phyloP scores from a whole-genome alignment of 2,113 vertebrate species.

The Toxotes jaculatrix region DNA sequence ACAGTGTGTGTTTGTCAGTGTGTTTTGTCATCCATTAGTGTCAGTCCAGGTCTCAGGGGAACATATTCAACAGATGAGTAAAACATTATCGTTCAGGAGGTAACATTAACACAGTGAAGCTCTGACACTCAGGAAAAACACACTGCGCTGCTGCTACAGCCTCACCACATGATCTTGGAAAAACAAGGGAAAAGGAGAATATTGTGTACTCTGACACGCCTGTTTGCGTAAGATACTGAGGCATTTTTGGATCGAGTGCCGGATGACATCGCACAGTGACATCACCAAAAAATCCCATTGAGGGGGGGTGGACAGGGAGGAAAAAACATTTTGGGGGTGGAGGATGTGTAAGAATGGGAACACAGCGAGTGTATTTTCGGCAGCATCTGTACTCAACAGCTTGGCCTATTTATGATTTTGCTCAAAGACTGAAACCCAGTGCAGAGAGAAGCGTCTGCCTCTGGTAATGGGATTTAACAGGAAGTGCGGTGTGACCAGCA shows the following conservation, averaged over 20 bases:
- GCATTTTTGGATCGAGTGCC: slow-evolving; percentile 40
- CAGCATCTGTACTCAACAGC: slow-evolving; percentile 71
- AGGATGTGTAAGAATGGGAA: slow-evolving; percentile 53
- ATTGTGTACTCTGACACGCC: slow-evolving; percentile 35
- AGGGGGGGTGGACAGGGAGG: background rate
- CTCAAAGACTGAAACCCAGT: slow-evolving; percentile 39
- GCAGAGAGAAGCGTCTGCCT: slow-evolving; percentile 49
- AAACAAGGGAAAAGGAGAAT: slow-evolving; percentile 4
- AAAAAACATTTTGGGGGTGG: slow-evolving; percentile 31
- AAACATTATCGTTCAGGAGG: background rate
- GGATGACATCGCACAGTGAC: slow-evolving; percentile 56
- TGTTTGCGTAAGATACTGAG: slow-evolving; percentile 40
- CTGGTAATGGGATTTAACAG: slow-evolving; percentile 71
- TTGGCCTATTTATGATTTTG: slow-evolving; percentile 71
- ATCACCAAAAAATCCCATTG: slow-evolving; percentile 50
- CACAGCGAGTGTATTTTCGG: slow-evolving; percentile 56
- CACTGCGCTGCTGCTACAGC: background rate
- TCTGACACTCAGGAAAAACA: slow-evolving; percentile 5
- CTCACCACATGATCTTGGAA: slow-evolving; percentile 20
- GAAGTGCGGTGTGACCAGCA: slow-evolving; percentile 57
- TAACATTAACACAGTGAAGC: background rate
- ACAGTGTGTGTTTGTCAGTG: background rate
- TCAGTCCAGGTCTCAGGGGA: slow-evolving; percentile 13
- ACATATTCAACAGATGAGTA: slow-evolving; percentile 26
- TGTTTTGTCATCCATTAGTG: slow-evolving; percentile 18